Base-by-base conservation (phyloP, 2,797 vertebrate species). In the Amblyraja radiata region DNA sequence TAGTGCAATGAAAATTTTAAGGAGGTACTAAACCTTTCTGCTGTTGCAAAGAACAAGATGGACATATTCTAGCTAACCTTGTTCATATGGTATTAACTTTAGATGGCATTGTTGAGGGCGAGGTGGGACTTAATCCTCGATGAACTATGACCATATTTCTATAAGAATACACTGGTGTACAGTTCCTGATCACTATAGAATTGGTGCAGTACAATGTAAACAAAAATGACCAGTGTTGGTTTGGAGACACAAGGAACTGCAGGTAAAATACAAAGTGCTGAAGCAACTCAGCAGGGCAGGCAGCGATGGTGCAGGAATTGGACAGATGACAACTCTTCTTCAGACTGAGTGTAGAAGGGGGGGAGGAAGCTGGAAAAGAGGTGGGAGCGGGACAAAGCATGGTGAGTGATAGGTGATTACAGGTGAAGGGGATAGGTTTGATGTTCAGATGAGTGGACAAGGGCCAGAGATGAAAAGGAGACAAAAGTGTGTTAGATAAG, bases 1-100 rank as follows among this genome's bases (percentile, higher is more conserved):
- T 23, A 68, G 96, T 97, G 97, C 97, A 97, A 97, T 97, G 96
- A 90, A 90, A 90, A 96, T 97, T 96, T 97, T 95, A 96, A 97
- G 97, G 98, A 98, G 97, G 97, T 98, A 97, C 97, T 98, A 98
- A 98, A 98, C 97, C 97, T 97, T 97, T 97, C 96, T 94, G 93
- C 95, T 97, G 95, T 95, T 96, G 94, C 96, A 98, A 97, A 96
- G 97, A 96, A 96, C 94, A 36, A 94, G 95, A 90, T 65, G 86
- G 94, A 94, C 78, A 93, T 93, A 77, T 93, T 94, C 65, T 71
- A 54, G 86, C 4, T 18, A 16, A 23, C 61, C 36, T 32, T 71
- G 86, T 90, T 63, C 68, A 90, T 84, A 93, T 93, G 94, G 93
- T 94, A 94, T 93, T 93, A 39, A 93, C 80, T 93, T 93, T 71